These are phyloP conservation scores for Drymodes brunneopygia DNA, from an alignment of 2,113 vertebrate species.

Conservation along the genomic window DNA sequence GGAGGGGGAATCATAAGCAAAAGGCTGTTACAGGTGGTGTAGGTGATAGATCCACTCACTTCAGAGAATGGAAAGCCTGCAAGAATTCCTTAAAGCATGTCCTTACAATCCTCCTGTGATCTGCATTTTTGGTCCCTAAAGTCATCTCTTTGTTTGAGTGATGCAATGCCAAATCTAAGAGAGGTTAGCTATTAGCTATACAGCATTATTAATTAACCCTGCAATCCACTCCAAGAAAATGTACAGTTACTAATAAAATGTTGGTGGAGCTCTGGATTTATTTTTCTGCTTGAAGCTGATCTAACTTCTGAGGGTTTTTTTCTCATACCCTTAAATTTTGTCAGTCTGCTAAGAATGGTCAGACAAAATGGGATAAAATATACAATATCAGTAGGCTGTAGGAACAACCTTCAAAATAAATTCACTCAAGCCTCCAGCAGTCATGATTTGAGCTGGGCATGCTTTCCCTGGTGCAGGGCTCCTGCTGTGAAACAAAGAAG, in stretches of 20 bases:
- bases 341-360: not conserved
- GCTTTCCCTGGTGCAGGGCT: not conserved
- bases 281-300: not conserved
- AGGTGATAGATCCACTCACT: not conserved
- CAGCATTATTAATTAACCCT: not conserved
- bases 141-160: not conserved
- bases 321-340: not conserved
- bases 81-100: not conserved
- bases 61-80: not conserved
- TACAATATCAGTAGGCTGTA: not conserved
- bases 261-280: not conserved
- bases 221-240: not conserved
- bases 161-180: not conserved
- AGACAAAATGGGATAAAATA: not conserved
- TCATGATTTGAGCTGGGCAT: not conserved
- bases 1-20: not conserved
- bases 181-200: slow-evolving; percentile 3
- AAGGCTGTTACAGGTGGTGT: not conserved
- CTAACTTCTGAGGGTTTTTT: not conserved
- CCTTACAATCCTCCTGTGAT: not conserved
- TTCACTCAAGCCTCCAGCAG: not conserved
- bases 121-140: not conserved
- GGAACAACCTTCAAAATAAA: not conserved
- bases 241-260: not conserved
- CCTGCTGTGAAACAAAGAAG: not conserved